Evolutionary conservation across 2,113 vertebrate genomes (phyloP).

Genomic region (Canis aureus): DNA sequence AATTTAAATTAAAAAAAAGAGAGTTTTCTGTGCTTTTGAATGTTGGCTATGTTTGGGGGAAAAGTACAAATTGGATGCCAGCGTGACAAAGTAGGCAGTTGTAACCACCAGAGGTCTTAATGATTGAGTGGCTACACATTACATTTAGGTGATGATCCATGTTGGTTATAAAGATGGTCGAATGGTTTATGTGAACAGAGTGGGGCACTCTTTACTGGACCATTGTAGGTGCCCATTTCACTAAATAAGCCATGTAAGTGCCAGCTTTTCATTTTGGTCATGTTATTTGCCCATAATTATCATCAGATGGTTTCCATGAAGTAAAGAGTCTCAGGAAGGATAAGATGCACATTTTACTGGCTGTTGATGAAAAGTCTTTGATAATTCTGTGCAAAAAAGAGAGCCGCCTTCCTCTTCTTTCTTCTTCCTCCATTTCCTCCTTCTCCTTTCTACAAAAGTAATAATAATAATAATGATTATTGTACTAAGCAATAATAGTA

Average conservation of each 20-base stretch:
- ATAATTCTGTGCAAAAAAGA: not conserved
- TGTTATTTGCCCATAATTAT: slow-evolving; percentile 12
- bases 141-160: not conserved
- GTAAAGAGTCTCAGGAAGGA: not conserved
- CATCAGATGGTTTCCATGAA: not conserved
- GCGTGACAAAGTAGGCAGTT: not conserved
- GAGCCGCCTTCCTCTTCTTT: not conserved
- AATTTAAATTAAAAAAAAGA: slow-evolving; percentile 56
- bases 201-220: not conserved
- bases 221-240: not conserved
- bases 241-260: not conserved
- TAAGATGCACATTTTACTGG: not conserved
- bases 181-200: not conserved
- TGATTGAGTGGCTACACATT: not conserved
- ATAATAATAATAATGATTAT: not conserved
- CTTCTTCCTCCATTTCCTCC: not conserved
- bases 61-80: slow-evolving; percentile 56
- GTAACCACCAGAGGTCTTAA: not conserved
- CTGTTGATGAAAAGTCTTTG: not conserved
- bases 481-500: not conserved
- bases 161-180: not conserved
- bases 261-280: slow-evolving; percentile 5
- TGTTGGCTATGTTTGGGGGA: slow-evolving; percentile 46
- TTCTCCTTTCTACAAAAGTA: not conserved
- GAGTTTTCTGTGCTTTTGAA: slow-evolving; percentile 55